Percentiles rank a stretch among this genome's conserved stretches.
These are phyloP conservation scores for Centropus bengalensis DNA, from an alignment of 2,113 vertebrate species.

Conservation along the genomic window DNA sequence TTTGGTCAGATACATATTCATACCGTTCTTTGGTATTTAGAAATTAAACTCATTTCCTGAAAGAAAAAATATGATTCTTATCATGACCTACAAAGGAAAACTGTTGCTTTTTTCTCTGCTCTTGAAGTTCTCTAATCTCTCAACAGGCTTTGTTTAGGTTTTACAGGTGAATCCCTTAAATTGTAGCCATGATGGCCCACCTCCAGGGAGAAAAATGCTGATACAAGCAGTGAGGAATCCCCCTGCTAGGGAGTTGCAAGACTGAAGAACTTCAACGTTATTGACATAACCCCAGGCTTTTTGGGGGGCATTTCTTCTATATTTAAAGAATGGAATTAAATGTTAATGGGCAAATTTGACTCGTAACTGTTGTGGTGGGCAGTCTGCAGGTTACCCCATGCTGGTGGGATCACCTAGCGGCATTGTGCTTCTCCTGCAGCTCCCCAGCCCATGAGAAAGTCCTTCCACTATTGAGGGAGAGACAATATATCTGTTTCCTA, in stretches of 20 bases:
- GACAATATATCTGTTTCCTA: background rate
- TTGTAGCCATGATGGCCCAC: background rate
- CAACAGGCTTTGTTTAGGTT: background rate
- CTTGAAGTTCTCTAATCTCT: background rate
- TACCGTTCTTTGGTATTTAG: background rate
- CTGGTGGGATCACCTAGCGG: background rate
- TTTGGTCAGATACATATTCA: slow-evolving; percentile 16
- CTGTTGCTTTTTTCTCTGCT: background rate
- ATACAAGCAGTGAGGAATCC: background rate
- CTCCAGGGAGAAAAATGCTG: background rate
- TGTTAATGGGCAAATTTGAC: background rate
- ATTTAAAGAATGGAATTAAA: background rate
- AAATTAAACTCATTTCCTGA: slow-evolving; percentile 48
- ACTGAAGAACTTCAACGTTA: background rate
- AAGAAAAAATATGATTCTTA: slow-evolving; percentile 29
- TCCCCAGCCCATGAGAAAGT: background rate
- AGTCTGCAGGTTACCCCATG: background rate
- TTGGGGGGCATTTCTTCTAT: background rate
- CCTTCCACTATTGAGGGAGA: background rate
- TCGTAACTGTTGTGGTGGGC: background rate
- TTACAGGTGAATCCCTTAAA: slow-evolving; percentile 1
- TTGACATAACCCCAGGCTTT: background rate
- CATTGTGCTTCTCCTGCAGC: background rate
- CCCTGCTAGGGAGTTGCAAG: background rate
- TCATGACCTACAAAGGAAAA: slow-evolving; percentile 6